Percentiles rank a stretch among this genome's conserved stretches.
phyloP scores from a whole-genome alignment of 2,113 vertebrate genomes.

The Eublepharis macularius region DNA sequence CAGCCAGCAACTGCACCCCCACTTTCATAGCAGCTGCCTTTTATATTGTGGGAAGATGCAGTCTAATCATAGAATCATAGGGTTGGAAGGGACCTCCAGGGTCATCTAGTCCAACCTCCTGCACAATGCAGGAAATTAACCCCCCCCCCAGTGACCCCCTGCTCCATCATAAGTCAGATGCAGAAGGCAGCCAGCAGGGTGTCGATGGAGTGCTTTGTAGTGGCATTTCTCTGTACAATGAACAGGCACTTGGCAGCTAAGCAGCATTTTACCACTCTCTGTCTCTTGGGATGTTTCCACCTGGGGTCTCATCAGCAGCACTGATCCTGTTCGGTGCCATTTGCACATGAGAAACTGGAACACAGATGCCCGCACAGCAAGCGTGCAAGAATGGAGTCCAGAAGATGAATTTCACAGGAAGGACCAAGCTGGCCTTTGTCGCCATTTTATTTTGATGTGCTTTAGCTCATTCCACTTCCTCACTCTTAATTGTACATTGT shows the following conservation, averaged over 20 bases:
- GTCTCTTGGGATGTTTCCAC: neutral
- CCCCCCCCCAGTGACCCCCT: too few relatives aligned
- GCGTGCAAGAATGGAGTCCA: neutral
- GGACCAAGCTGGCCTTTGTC: neutral
- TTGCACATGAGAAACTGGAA: neutral
- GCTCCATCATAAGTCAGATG: neutral
- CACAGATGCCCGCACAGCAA: neutral
- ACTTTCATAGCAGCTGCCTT: neutral
- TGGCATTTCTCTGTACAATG: neutral
- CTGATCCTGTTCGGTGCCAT: neutral
- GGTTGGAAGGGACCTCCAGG: too few relatives aligned
- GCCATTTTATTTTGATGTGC: neutral
- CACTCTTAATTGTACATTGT: neutral
- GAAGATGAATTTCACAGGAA: neutral
- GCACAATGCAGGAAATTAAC: too few relatives aligned
- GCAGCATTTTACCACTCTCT: neutral
- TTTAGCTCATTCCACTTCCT: neutral
- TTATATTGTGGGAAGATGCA: neutral
- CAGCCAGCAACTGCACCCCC: neutral
- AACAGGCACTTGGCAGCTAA: fast-evolving
- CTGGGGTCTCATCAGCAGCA: neutral
- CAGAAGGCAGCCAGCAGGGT: neutral
- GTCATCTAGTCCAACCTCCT: too few relatives aligned
- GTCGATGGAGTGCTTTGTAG: neutral
- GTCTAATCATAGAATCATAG: too few relatives aligned